Evolutionary conservation across 2,888 invertebrate genomes (phyloP), one percentile per base, ranked within the genome.

Genomic region (Dendrolimus houi): DNA sequence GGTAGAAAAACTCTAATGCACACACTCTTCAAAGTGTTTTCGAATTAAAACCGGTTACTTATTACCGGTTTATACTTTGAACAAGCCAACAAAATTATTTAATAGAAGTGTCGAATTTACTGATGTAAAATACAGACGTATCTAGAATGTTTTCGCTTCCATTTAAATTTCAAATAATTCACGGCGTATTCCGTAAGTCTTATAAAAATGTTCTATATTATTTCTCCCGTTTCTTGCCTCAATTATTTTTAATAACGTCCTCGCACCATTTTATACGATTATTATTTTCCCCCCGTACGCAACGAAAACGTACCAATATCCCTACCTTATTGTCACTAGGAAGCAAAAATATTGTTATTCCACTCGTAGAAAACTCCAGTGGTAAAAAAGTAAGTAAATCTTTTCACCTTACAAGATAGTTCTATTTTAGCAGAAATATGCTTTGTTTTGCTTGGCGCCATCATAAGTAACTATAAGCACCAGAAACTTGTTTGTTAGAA

Each of bases 401-500:
- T 47, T 47, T 47, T 47, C 6, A 47, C 47, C 47, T 47, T 47
- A 12, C 47, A 47, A 9, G 47, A 9, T 10, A 47, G 8, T 47
- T 47, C 8, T 47, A 47, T 47, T 47, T 47, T 47, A 47, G 9
- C 47, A 47, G 12, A 47, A 47, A 47, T 47, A 47, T 47, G 47
- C 47, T 47, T 47, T 47, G 47, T 47, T 47, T 47, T 47, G 47
- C 47, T 47, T 47, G 47, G 47, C 47, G 47, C 47, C 47, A 47
- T 10, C 47, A 47, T 47, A 47, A 47, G 47, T 47, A 47, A 47
- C 47, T 10, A 47, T 47, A 47, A 29, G 54, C n/a, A 54, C n/a
- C 54, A 14, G n/a, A 54, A 54, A 41, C 54, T 54, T 54, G 54
- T 54, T 54, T 54, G 54, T 54, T 54, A 40, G 54, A 29, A 40